Conservation (phyloP, 1,140 invertebrate species). For the Myzus persicae region DNA sequence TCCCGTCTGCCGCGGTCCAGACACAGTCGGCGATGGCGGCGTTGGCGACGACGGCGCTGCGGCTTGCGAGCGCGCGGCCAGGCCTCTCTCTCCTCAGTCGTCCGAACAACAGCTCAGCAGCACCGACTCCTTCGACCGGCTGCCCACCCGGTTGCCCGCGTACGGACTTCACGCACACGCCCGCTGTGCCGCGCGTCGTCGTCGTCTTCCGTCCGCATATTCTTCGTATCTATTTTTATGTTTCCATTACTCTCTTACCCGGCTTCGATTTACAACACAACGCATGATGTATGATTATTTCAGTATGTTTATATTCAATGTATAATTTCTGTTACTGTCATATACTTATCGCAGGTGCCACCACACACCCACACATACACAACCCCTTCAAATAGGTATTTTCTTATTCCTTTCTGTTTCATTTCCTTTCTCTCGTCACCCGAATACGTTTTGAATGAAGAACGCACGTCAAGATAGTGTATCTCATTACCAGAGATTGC, state of each 20-base stretch:
- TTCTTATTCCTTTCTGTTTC: not conserved
- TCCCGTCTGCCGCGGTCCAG: constrained; percentile 55
- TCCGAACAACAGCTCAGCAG: constrained; percentile 51
- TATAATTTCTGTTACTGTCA: not conserved
- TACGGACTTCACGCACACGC: not conserved
- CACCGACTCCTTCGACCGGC: constrained; percentile 54
- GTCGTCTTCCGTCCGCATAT: not conserved
- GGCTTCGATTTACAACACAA: not conserved
- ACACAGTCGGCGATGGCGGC: constrained; percentile 44
- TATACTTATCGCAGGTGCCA: not conserved
- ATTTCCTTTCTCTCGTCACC: not conserved
- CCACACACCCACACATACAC: not conserved
- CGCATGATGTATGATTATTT: not conserved
- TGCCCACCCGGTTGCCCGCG: constrained; percentile 46
- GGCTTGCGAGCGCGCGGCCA: constrained; percentile 1
- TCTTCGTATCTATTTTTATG: not conserved
- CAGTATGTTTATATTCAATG: not conserved
- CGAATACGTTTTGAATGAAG: constrained; percentile 52
- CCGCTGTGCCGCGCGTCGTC: constrained; percentile 5
- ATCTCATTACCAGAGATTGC: constrained; percentile 51
- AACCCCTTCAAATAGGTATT: not conserved
- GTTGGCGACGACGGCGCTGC: constrained; percentile 23
- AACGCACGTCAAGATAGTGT: constrained; percentile 51
- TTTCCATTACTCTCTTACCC: not conserved
- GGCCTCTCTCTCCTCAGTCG: constrained; percentile 54